Base-by-base conservation (phyloP, 2,113 vertebrate genomes). In the Phyllostomus discolor region DNA sequence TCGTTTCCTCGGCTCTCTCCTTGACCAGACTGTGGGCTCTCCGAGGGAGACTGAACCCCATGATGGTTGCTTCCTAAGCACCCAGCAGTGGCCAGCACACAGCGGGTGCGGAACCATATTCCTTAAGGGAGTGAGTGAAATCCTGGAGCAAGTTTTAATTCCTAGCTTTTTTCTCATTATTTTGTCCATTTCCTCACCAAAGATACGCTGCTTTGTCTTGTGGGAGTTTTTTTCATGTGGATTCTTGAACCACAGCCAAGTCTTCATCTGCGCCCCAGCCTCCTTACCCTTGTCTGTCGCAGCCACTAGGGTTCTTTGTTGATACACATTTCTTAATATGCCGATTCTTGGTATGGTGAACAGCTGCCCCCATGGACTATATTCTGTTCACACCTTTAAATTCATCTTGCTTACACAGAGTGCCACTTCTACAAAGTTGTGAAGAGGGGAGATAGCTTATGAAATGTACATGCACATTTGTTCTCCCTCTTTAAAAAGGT, bases 311-410 rank as follows among this genome's bases (percentile, higher is more conserved):
- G 5, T 14, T 67, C 75, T 17, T 54, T 20, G n/a, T 15, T 43
- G 79, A 78, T 70, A 38, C 79, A 66, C 59, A 20, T 17, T 50
- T 48, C 38, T 76, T 88, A 82, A 3, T 12, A 16, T 38, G 69
- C 76, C 86, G 72, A 22, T 28, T 70, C 59, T 69, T 41, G 7
- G 33, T 11, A 3, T 24, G 16, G 9, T 15, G 26, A 62, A 11
- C 15, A 57, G 72, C 33, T 33, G 1, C 43, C 20, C 28, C 5
- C 4, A 0, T 3, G 31, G 12, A 7, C 35, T 50, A 0, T 26
- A 12, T 69, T 16, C 2, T 31, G 85, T 79, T 43, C 64, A 59
- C 22, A 31, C 62, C 70, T 28, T 93, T n/a, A 5, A 8, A 17
- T 75, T 48, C 38, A 59, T 41, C 69, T 35, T 54, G 24, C 43